A percentile compares a stretch with the other conserved stretches of the same genome.
Conservation (phyloP, 2,888 invertebrate species). For the Scaptomyza polygonia region DNA sequence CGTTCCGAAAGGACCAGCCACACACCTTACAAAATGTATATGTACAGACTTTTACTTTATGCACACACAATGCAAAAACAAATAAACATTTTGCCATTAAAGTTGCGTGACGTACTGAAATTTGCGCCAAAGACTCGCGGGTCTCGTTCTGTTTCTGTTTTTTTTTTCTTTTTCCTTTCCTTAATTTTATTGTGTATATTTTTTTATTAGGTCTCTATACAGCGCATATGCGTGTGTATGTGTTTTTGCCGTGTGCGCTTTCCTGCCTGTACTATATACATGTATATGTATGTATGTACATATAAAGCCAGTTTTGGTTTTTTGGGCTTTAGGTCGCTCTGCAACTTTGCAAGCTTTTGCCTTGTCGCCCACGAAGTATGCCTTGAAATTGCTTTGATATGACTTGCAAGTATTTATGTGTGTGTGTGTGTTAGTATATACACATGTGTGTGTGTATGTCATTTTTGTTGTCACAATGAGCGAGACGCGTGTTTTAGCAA, state of each 20-base stretch:
- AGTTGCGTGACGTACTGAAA: constrained; percentile 78
- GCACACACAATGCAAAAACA: constrained; percentile 56
- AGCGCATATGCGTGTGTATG: constrained; percentile 11
- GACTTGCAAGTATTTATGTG: constrained; percentile 20
- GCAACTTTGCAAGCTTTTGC: constrained; percentile 30
- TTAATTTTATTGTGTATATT: constrained; percentile 33
- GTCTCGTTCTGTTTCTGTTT: no score
- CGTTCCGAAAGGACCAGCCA: constrained; percentile 37
- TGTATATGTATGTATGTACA: not conserved
- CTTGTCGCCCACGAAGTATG: constrained; percentile 66
- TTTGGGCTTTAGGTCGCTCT: constrained; percentile 30
- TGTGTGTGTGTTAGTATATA: not conserved
- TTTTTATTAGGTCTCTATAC: constrained; percentile 32
- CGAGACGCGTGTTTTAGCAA: constrained; percentile 53
- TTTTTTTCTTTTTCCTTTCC: constrained; percentile 20
- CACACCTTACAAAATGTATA: constrained; percentile 34
- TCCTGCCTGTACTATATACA: not conserved
- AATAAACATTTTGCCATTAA: constrained; percentile 72
- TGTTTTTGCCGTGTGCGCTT: constrained; percentile 37
- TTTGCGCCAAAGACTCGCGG: constrained; percentile 73
- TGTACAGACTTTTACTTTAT: constrained; percentile 10
- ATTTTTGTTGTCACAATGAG: constrained; percentile 48
- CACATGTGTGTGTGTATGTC: constrained; percentile 21
- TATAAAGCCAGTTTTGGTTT: constrained; percentile 29
- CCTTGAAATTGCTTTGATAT: constrained; percentile 65